Base-by-base conservation (phyloP, 2,888 invertebrate species). In the Nymphalis polychloros region DNA sequence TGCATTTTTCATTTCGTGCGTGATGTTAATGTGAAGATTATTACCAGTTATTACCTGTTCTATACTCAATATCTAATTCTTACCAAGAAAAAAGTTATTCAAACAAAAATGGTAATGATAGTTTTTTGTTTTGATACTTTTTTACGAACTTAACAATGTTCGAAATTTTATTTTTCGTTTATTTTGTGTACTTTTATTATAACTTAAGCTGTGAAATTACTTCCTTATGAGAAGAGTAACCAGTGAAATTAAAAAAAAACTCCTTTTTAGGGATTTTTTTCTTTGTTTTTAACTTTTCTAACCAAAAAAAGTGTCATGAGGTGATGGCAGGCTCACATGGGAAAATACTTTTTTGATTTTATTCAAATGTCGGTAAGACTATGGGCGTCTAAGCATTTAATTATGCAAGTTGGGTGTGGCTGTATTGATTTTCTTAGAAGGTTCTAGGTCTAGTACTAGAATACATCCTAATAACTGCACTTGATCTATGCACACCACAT, bases 91-190 rank as follows among this genome's bases (percentile, higher is more conserved):
- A 68, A 73, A 75, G 74, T 76, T 78, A 55, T 62, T 83, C 80
- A 75, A 77, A 78, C 74, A 91, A 93, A 92, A 92, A 93, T 93
- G 93, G 93, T 93, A 92, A 92, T 88, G 90, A 91, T 89, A 90
- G 90, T 93, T 93, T 92, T 93, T 93, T 93, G 93, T 93, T 93
- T 93, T 93, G 93, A 91, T 92, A 93, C 92, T 91, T 93, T 90
- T 93, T 93, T 88, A 88, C 84, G 80, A 89, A 90, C 86, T 89
- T 87, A 83, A 85, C 86, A 84, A 86, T 81, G 79, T 81, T 81
- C 79, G 81, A 82, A 83, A 81, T 83, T 81, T 79, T 82, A 81
- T 85, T 86, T 88, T 87, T 80, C 67, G 68, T 69, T 70, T 75
- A 82, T 80, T 82, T 79, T 75, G 68, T 71, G 65, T 53, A 57